A percentile compares a stretch with the other conserved stretches of the same genome.
Conservation (phyloP, 1,140 invertebrate species). For the Lepidurus couesii region DNA sequence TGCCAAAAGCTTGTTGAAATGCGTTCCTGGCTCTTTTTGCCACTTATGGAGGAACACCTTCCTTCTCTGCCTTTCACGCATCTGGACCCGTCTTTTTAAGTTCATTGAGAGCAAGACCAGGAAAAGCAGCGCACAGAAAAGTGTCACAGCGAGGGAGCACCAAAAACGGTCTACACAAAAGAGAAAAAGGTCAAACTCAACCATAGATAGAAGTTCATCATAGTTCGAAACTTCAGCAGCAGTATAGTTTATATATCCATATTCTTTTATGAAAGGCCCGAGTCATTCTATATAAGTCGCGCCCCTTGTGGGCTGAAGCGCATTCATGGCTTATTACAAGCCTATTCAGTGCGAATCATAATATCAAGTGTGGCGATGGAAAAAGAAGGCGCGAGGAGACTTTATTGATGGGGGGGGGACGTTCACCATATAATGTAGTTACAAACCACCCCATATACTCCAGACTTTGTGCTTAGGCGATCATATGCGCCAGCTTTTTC, state of each 20-base stretch:
- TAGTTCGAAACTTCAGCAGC: constrained; percentile 18
- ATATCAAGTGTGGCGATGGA: constrained; percentile 14
- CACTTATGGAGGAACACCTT: neutral
- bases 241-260: neutral
- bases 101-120: neutral
- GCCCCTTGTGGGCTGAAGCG: neutral
- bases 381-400: neutral
- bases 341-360: constrained; percentile 15
- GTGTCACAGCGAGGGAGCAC: neutral
- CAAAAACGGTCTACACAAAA: neutral
- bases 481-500: too few relatives aligned
- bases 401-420: too few relatives aligned
- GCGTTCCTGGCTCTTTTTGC: neutral
- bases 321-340: constrained; percentile 22
- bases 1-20: constrained; percentile 22
- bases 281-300: neutral
- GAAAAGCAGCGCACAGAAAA: neutral
- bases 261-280: neutral
- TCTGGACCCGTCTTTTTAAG: neutral
- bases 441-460: too few relatives aligned
- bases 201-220: constrained; percentile 7
- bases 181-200: neutral
- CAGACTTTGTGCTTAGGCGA: too few relatives aligned
- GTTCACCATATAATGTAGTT: too few relatives aligned
- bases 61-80: neutral